These are phyloP conservation scores for Camelus bactrianus DNA, from an alignment of 2,113 vertebrate species.

Conservation along the genomic window DNA sequence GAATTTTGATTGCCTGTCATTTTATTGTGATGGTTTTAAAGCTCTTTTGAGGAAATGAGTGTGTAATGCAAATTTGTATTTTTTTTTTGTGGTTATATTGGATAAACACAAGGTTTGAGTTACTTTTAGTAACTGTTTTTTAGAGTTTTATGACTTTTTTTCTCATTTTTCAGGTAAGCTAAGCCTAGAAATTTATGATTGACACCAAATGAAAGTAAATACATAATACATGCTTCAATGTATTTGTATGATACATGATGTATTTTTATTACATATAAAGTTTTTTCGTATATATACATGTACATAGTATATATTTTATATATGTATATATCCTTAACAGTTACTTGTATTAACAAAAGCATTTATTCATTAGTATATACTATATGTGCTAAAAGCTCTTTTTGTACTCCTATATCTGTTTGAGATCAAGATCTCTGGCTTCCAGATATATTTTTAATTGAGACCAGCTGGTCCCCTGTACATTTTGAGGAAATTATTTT, in stretches of 20 bases:
- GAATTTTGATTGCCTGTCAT: neutral
- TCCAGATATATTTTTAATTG: slow-evolving; percentile 15
- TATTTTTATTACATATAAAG: slow-evolving; percentile 10
- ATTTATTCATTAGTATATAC: neutral
- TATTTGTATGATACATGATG: neutral
- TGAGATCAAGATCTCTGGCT: slow-evolving; percentile 22
- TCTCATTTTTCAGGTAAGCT: neutral
- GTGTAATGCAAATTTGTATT: slow-evolving; percentile 2
- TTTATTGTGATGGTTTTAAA: neutral
- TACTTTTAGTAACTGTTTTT: neutral
- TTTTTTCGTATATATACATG: neutral
- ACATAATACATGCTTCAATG: neutral
- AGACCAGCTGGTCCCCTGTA: neutral
- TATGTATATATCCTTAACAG: neutral
- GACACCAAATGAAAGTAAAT: neutral
- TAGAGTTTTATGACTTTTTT: neutral
- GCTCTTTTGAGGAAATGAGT: neutral
- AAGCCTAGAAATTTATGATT: neutral
- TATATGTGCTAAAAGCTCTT: neutral
- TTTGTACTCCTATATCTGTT: slow-evolving; percentile 15
- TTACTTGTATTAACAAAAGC: neutral
- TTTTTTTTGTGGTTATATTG: neutral
- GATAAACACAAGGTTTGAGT: neutral
- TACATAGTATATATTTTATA: neutral
- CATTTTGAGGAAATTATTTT: neutral